phyloP scores from a whole-genome alignment of 2,113 vertebrate genomes.

The Amblyornis subalaris region DNA sequence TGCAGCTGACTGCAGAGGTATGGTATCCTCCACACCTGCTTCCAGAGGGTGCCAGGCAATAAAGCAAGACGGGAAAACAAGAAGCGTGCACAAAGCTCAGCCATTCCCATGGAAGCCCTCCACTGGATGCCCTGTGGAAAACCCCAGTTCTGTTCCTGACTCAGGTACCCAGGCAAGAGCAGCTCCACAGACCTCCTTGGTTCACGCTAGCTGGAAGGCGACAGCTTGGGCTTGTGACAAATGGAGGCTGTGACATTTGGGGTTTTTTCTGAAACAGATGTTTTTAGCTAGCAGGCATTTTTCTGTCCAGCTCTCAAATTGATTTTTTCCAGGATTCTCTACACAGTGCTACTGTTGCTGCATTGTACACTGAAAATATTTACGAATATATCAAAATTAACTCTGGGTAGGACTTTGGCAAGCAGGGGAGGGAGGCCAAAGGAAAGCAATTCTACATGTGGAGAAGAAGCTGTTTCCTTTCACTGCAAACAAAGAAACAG shows the following conservation, averaged over 20 bases:
- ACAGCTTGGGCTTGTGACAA: neutral
- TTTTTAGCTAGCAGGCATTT: neutral
- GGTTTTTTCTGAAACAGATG: neutral
- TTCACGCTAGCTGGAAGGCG: neutral
- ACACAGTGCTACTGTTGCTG: neutral
- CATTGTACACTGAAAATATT: neutral
- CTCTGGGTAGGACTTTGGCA: neutral
- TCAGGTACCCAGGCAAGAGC: neutral
- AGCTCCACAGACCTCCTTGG: neutral
- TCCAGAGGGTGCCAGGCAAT: neutral
- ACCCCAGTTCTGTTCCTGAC: neutral
- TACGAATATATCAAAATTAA: neutral
- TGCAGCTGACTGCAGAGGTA: neutral
- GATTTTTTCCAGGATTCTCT: neutral
- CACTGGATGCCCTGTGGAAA: neutral
- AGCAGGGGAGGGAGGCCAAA: neutral
- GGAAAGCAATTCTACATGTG: neutral
- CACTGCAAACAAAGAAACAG: neutral
- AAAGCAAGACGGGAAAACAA: neutral
- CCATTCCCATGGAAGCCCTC: neutral
- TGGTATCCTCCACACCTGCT: accelerated
- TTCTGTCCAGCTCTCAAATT: neutral
- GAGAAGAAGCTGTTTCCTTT: neutral
- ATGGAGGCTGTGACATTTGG: neutral
- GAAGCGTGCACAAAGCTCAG: neutral